These are phyloP conservation scores for Tympanoctomys barrerae DNA, from an alignment of 2,797 vertebrate species.

Conservation along the genomic window DNA sequence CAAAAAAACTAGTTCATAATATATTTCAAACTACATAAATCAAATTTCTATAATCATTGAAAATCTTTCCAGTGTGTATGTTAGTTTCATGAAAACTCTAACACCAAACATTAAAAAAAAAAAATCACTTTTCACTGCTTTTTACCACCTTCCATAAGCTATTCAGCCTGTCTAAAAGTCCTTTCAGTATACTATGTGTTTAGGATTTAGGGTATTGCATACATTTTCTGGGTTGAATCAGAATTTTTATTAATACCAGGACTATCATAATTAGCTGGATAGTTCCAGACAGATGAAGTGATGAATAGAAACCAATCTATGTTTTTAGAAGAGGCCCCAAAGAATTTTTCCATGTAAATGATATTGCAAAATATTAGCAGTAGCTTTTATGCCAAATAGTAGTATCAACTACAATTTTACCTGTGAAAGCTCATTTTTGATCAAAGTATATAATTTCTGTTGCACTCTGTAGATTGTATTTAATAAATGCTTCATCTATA, in stretches of 20 bases:
- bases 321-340: neutral
- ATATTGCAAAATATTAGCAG: neutral
- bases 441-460: conserved; percentile 19
- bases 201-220: neutral
- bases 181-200: neutral
- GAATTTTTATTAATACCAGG: neutral
- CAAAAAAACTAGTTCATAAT: neutral
- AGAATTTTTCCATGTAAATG: conserved; percentile 20
- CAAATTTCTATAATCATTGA: neutral
- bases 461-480: conserved; percentile 35
- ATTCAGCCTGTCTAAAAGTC: neutral
- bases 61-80: neutral
- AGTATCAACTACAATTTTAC: conserved; percentile 20
- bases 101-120: neutral
- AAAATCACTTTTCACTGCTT: neutral
- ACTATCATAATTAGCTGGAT: neutral
- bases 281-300: neutral
- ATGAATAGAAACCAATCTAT: neutral
- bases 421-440: conserved; percentile 42
- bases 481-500: conserved; percentile 59
- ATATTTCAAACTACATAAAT: neutral
- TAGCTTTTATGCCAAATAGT: neutral
- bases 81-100: neutral
- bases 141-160: neutral
- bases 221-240: neutral